Percentiles rank a stretch among this genome's conserved stretches.
These are phyloP conservation scores for Pinctada fucata DNA, from an alignment of 2,888 invertebrate genomes.

Conservation along the genomic window DNA sequence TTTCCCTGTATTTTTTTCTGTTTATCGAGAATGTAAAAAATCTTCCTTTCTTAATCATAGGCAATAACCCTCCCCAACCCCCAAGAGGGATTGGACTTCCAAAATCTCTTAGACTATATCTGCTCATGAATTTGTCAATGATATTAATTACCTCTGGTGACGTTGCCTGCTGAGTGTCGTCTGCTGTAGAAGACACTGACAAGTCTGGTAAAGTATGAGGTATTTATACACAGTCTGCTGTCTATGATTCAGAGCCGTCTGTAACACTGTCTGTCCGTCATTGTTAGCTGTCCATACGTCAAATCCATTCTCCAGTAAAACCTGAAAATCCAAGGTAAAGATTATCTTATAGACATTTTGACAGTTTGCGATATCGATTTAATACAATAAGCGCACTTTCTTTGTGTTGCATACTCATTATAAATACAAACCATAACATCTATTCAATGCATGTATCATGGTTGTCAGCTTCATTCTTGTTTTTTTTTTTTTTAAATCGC, in stretches of 20 bases:
- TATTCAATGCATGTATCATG: not conserved
- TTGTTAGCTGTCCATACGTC: conserved; percentile 52
- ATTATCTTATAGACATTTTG: not conserved
- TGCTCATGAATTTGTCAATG: too few relatives aligned
- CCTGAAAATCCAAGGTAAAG: conserved; percentile 36
- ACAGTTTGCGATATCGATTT: too few relatives aligned
- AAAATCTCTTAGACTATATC: too few relatives aligned
- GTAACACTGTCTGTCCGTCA: conserved; percentile 52
- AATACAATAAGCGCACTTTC: too few relatives aligned
- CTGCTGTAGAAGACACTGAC: conserved; percentile 33
- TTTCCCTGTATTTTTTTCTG: too few relatives aligned
- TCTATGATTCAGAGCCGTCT: conserved; percentile 44
- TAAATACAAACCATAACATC: too few relatives aligned
- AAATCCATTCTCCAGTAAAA: conserved; percentile 53
- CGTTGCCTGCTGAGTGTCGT: not conserved
- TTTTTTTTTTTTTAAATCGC: not conserved
- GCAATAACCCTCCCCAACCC: too few relatives aligned
- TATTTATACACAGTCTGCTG: conserved; percentile 48
- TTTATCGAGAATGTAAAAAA: too few relatives aligned
- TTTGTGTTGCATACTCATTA: too few relatives aligned
- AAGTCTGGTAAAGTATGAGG: conserved; percentile 48
- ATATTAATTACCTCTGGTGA: not conserved
- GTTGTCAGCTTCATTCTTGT: not conserved
- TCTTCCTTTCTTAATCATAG: too few relatives aligned
- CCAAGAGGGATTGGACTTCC: too few relatives aligned